Conservation (phyloP, 2,113 vertebrate genomes). For the Antechinus stuartii region DNA sequence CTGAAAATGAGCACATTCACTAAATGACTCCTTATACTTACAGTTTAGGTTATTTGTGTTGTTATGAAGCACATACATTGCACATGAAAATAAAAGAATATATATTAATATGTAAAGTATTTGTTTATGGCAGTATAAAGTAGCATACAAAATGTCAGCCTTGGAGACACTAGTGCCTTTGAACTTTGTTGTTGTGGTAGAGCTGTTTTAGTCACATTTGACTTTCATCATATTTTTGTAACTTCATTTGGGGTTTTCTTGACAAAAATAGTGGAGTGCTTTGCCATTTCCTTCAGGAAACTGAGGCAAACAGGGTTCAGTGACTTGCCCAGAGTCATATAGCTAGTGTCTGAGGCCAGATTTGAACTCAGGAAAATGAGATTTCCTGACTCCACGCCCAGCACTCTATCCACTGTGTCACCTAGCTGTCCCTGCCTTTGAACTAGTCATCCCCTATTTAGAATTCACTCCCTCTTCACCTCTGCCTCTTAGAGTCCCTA, state of each 20-base stretch:
- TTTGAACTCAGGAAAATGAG: no score
- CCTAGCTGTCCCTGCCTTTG: neutral
- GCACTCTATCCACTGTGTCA: no score
- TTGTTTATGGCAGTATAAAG: neutral
- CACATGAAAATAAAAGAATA: neutral
- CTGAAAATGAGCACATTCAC: neutral
- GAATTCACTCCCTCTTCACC: neutral
- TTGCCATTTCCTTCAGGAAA: no score
- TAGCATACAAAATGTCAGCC: neutral
- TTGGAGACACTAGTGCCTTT: neutral
- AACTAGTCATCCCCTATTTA: neutral
- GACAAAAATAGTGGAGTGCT: no score
- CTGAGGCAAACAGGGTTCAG: no score
- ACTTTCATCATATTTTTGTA: no score
- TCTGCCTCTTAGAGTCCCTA: neutral
- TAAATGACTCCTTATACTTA: neutral
- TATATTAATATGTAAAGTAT: neutral
- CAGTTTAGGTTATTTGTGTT: neutral
- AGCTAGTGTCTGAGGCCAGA: no score
- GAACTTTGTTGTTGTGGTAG: neutral
- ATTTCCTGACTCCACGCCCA: no score
- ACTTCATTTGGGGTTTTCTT: no score
- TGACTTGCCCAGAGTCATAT: no score
- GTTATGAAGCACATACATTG: neutral
- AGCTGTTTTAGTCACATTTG: no score